A percentile compares a stretch with the other conserved stretches of the same genome.
Conservation (phyloP, 2,797 vertebrate genomes). For the Momotus momota region DNA sequence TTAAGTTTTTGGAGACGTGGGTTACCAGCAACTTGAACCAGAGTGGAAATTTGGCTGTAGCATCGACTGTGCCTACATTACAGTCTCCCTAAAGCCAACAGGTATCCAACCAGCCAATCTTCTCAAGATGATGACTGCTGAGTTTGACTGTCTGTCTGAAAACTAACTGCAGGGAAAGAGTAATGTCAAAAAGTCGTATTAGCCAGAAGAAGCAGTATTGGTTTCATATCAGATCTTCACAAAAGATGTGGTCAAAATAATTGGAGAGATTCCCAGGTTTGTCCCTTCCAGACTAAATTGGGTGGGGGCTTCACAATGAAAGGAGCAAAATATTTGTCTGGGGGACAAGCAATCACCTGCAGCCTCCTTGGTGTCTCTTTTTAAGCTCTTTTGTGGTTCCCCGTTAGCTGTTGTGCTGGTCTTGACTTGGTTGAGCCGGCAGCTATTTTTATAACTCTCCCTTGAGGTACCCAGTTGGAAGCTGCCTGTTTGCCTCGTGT, state of each 20-base stretch:
- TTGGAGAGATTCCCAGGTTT: neutral
- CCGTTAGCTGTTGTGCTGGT: neutral
- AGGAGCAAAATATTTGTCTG: neutral
- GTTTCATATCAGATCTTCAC: neutral
- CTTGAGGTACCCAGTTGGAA: neutral
- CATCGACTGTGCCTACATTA: accelerated
- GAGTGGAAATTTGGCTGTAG: neutral
- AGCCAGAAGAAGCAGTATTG: neutral
- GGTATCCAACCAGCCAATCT: accelerated
- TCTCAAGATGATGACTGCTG: neutral
- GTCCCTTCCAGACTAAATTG: neutral
- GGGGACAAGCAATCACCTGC: neutral
- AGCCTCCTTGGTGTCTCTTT: neutral
- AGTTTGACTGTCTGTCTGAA: neutral
- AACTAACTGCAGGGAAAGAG: neutral
- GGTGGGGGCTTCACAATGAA: neutral
- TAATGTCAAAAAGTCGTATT: accelerated
- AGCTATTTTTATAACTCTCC: conserved; percentile 50
- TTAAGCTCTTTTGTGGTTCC: neutral
- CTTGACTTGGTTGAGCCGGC: neutral
- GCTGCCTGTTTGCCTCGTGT: conserved; percentile 11
- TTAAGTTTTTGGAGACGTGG: neutral
- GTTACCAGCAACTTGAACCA: neutral
- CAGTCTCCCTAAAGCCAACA: neutral
- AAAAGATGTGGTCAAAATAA: accelerated